These are phyloP conservation scores for Nannoperca australis DNA, from an alignment of 2,797 vertebrate genomes.

Conservation along the genomic window DNA sequence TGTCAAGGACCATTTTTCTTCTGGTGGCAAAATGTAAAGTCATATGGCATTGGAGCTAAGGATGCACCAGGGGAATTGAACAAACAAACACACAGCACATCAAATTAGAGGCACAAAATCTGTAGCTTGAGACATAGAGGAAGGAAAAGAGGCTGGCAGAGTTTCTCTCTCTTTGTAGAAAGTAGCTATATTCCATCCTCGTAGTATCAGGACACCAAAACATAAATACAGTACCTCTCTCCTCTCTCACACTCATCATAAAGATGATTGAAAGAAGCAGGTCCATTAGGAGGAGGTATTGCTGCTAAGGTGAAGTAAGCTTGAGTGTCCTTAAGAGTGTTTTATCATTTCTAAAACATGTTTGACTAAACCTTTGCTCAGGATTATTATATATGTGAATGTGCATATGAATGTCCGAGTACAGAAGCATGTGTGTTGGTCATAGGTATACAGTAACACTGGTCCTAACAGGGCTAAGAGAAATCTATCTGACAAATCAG, in stretches of 20 bases:
- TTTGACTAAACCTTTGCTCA: conserved; percentile 67
- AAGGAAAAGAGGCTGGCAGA: conserved; percentile 40
- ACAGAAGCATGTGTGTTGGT: not conserved
- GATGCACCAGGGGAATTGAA: conserved; percentile 63
- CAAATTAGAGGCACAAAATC: conserved; percentile 68
- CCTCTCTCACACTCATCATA: conserved; percentile 8
- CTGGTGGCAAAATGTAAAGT: conserved; percentile 62
- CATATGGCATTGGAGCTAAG: conserved; percentile 63
- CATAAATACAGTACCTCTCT: conserved; percentile 39
- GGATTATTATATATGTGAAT: not conserved
- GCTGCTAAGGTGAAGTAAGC: conserved; percentile 39
- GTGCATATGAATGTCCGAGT: not conserved
- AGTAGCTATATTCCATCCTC: conserved; percentile 35
- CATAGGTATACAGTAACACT: conserved; percentile 1
- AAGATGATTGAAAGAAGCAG: conserved; percentile 44
- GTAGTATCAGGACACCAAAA: conserved; percentile 40
- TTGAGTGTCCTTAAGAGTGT: conserved; percentile 51
- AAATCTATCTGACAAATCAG: conserved; percentile 57
- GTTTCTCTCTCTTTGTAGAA: conserved; percentile 44
- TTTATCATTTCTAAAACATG: conserved; percentile 60
- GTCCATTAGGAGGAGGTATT: conserved; percentile 58
- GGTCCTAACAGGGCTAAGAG: conserved; percentile 46
- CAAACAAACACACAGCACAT: conserved; percentile 77
- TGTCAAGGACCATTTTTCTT: conserved; percentile 78
- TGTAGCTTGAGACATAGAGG: conserved; percentile 48